Evolutionary conservation across 1,140 invertebrate species (phyloP), one percentile per base, ranked within the genome.

Genomic region (Aphelenchoides besseyi): DNA sequence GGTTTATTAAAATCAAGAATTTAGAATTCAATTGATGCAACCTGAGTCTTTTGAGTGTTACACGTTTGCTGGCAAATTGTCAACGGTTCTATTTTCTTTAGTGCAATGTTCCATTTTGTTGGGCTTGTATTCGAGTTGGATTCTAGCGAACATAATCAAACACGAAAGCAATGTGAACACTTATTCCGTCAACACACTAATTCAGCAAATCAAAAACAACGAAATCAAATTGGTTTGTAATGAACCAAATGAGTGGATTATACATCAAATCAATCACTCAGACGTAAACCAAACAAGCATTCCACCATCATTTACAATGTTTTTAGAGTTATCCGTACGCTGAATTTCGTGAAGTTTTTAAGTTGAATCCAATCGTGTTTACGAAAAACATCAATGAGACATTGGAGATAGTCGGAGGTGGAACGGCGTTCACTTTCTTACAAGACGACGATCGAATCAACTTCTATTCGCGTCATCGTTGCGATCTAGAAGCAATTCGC

Each of bases 21-120:
- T n/a, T n/a, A n/a, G 63, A 26, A 29, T 66, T 1, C 63, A 66
- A 66, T 30, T 33, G 16, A 16, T 66, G n/a, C 63, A 66, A 66
- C 30, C 30, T 2, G 32, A 66, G 2, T 26, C 16, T 12, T 1
- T 66, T 0, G 26, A 66, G 2, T 66, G 0, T 30, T 29, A 41
- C 3, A 18, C 36, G 9, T 36, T 36, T 2, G 32, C 26, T 33
- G 63, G 63, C 1, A 66, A 66, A 16, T 66, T 53, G 12, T 29
- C 63, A 12, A 33, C 36, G 1, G 16, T 12, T 23, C 26, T 66
- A n/a, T 66, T 66, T 8, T 33, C 63, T 12, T 53, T 66, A 26
- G 9, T 66, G 12, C 63, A 66, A 66, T 66, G 63, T 8, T 66
- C 63, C 32, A 66, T 66, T 66, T 3, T 66, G 63, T 32, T 66